Evolutionary conservation across 2,888 invertebrate species (phyloP).

Genomic region (Trilocha varians): DNA sequence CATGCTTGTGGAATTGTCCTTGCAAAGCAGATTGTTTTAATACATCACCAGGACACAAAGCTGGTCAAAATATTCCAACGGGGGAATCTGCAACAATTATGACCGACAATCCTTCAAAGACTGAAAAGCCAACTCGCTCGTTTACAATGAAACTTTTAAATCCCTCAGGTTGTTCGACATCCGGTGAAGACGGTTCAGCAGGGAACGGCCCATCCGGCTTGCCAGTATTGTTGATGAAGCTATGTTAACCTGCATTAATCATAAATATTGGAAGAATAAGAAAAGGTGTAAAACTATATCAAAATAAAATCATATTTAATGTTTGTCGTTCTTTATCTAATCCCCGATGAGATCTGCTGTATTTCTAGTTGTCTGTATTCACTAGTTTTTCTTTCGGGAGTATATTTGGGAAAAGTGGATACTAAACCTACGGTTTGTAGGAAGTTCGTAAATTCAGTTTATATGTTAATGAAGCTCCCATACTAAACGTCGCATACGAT

Average conservation of each 20-base stretch:
- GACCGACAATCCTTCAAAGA: neutral
- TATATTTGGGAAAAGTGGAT: too few species aligned
- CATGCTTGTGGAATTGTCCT: slow-evolving; percentile 54
- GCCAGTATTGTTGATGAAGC: slow-evolving; percentile 59
- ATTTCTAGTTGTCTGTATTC: too few species aligned
- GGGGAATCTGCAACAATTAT: slow-evolving; percentile 17
- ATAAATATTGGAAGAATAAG: slow-evolving; percentile 40
- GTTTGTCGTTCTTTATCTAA: slow-evolving; percentile 12
- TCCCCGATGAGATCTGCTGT: too few species aligned
- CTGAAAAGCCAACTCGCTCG: slow-evolving; percentile 1
- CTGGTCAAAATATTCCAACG: slow-evolving; percentile 38
- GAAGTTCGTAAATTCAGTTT: too few species aligned
- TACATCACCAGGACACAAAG: slow-evolving; percentile 37
- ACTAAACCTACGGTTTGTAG: too few species aligned
- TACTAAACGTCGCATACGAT: too few species aligned
- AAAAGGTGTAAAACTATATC: slow-evolving; percentile 43
- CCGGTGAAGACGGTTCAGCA: slow-evolving; percentile 28
- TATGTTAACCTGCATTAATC: slow-evolving; percentile 30
- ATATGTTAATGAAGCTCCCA: too few species aligned
- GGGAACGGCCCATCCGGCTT: slow-evolving; percentile 33
- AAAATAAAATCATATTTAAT: slow-evolving; percentile 17
- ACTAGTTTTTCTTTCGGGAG: too few species aligned
- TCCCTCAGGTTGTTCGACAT: slow-evolving; percentile 48
- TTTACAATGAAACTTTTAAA: slow-evolving; percentile 36
- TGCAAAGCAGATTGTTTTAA: slow-evolving; percentile 63